Evolutionary conservation across 2,888 invertebrate species (phyloP), one percentile per base, ranked within the genome.

Genomic region (Lucinisca nassula): DNA sequence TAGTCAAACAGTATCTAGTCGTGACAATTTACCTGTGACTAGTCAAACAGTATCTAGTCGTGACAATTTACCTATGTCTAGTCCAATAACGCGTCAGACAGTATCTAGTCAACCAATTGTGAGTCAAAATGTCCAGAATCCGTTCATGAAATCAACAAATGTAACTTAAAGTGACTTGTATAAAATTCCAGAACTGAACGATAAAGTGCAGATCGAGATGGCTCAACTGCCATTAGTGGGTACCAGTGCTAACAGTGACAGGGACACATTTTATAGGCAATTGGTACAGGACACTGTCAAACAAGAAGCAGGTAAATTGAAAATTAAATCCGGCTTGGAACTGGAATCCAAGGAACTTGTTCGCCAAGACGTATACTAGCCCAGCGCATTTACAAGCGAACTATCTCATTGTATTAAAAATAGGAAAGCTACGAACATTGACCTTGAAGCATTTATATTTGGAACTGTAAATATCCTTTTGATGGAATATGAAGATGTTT

Each of bases 281-380:
- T 35, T 76, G 14, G 55, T 76, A 10, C 76, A 76, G 40, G 76
- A 76, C 40, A 55, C 55, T 10, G 35, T 76, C 3, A 55, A 55
- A n/a, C 55, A 76, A 35, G 76, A 45, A n/a, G 32, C 32, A 35
- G 76, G 76, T 76, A 76, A 76, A 55, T 17, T 76, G 21, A 76
- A 76, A 38, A 55, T 76, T 32, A 76, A 76, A 55, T 76, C 76
- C 21, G 76, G 55, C 4, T n/a, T 76, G 24, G 51, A 76, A 14
- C 30, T 55, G 1, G 76, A 76, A 30, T 55, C 55, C 6, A 55
- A 76, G 55, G 76, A 76, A 27, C 38, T 21, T 30, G 76, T 76
- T 3, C n/a, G 76, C 8, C 51, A 14, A 8, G 35, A 55, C 14
- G 21, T 76, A 6, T 76, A 55, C n/a, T 76, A 32, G 55, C 76